Evolutionary conservation across 2,797 vertebrate species (phyloP).

Genomic region (Pangasius sanitwongsei): DNA sequence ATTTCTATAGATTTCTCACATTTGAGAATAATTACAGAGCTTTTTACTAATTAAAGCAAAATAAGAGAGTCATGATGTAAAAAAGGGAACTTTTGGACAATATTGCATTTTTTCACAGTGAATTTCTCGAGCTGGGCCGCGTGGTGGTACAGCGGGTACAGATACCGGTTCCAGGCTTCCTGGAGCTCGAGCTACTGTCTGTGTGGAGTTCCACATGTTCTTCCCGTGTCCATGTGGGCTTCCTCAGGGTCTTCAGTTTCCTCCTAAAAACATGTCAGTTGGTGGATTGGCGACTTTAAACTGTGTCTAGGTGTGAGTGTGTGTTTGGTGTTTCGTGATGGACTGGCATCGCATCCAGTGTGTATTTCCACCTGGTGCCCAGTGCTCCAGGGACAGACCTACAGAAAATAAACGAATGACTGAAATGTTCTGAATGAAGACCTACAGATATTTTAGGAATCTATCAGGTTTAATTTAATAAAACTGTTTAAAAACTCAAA

Average conservation of each 20-base stretch:
- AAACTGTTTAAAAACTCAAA: not conserved
- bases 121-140: not conserved
- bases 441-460: not conserved
- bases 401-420: not conserved
- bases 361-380: not conserved
- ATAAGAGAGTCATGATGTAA: not conserved
- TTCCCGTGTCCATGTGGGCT: too few relatives aligned
- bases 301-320: too few relatives aligned
- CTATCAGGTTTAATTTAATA: not conserved
- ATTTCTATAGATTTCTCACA: not conserved
- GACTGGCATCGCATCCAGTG: not conserved
- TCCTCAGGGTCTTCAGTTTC: too few relatives aligned
- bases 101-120: not conserved
- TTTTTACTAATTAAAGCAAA: not conserved
- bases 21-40: too few relatives aligned
- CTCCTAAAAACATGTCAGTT: too few relatives aligned
- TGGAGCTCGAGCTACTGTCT: too few relatives aligned
- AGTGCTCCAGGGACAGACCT: not conserved
- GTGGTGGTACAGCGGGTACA: too few relatives aligned
- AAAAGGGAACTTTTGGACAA: too few relatives aligned
- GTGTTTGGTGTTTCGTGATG: not conserved
- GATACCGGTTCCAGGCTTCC: too few relatives aligned
- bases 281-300: too few relatives aligned
- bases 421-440: not conserved
- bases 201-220: too few relatives aligned